A percentile compares a stretch with the other conserved stretches of the same genome.
These are phyloP conservation scores for Junonia oenone DNA, from an alignment of 2,888 invertebrate genomes.

Conservation along the genomic window DNA sequence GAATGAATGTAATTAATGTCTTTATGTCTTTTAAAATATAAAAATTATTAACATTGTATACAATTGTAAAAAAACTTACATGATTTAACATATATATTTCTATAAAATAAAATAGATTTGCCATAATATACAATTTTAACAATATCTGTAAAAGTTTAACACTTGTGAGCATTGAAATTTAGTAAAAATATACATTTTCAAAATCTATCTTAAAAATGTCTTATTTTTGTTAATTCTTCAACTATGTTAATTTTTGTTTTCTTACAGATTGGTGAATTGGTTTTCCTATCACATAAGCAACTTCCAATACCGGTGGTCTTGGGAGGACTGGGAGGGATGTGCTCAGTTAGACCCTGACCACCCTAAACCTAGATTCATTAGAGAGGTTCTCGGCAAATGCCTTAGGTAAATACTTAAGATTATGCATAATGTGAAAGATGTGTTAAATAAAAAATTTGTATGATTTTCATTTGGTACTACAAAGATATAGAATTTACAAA, in stretches of 20 bases:
- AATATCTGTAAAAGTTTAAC: no score
- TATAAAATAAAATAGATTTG: no score
- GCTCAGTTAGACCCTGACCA: slow-evolving; percentile 91
- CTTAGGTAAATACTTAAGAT: slow-evolving; percentile 83
- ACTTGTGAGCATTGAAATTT: no score
- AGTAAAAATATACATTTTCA: neutral
- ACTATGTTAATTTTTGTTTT: no score
- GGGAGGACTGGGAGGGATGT: slow-evolving; percentile 97
- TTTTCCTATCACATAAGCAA: slow-evolving; percentile 99
- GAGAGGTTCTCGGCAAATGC: slow-evolving; percentile 93
- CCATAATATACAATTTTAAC: no score
- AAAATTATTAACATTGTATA: no score
- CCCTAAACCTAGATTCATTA: slow-evolving; percentile 96
- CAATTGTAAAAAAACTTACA: no score
- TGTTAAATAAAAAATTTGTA: neutral
- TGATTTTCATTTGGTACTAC: no score
- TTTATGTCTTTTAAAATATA: no score
- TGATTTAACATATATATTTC: no score
- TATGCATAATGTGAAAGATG: neutral
- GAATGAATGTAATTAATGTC: no score
- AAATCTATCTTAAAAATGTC: neutral
- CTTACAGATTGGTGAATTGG: slow-evolving; percentile 96
- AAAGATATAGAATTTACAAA: no score
- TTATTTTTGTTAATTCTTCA: neutral
- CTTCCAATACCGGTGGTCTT: slow-evolving; percentile 99